Percentiles rank a stretch among this genome's conserved stretches.
phyloP scores from a whole-genome alignment of 2,797 vertebrate species.

The Vireo griseus region DNA sequence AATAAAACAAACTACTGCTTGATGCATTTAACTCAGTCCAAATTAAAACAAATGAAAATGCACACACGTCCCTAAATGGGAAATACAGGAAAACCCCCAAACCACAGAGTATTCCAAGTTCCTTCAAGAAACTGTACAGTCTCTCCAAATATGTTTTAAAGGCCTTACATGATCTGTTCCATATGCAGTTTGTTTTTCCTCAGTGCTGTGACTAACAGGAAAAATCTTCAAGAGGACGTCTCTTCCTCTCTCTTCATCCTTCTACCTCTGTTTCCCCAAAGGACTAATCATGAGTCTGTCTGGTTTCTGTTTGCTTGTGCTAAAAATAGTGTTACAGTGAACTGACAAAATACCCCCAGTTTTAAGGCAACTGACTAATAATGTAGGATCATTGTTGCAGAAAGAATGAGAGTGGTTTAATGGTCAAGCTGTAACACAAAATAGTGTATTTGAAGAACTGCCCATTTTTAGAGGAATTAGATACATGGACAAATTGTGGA shows the following conservation, averaged over 20 bases:
- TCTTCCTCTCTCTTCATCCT: constrained; percentile 41
- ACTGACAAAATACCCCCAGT: not conserved
- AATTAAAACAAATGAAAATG: constrained; percentile 36
- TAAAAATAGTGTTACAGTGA: constrained; percentile 22
- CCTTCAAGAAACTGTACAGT: constrained; percentile 16
- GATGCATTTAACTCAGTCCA: not conserved
- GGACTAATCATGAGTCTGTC: constrained; percentile 2
- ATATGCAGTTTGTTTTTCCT: constrained; percentile 52
- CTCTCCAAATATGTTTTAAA: constrained; percentile 52
- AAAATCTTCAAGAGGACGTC: constrained; percentile 51
- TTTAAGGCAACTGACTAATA: not conserved
- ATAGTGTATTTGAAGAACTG: not conserved
- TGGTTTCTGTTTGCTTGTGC: constrained; percentile 31
- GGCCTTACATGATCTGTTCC: constrained; percentile 49
- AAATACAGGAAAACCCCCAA: not conserved
- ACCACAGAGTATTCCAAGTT: constrained; percentile 3
- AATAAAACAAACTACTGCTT: constrained; percentile 15
- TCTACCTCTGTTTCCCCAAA: constrained; percentile 18
- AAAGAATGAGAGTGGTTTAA: not conserved
- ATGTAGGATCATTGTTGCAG: not conserved
- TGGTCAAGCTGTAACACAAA: not conserved
- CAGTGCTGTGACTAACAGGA: constrained; percentile 53
- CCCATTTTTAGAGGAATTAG: not conserved
- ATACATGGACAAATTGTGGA: not conserved
- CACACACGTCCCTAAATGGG: not conserved